Conservation (phyloP, 2,113 vertebrate species). For the Macaca mulatta region DNA sequence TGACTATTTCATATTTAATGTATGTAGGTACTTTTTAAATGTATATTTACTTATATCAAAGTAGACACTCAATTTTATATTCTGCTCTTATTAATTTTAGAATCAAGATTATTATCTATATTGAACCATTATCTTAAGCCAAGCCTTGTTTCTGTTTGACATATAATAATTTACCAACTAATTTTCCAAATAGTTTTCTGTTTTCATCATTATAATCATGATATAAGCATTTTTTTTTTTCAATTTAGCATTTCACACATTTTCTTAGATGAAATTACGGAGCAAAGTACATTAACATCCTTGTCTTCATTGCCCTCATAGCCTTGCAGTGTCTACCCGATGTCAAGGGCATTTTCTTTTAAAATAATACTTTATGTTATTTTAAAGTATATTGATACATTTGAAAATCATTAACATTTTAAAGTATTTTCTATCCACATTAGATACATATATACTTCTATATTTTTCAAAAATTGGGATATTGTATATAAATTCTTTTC, state of each 20-base stretch:
- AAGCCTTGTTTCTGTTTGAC: not conserved
- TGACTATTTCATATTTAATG: not conserved
- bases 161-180: not conserved
- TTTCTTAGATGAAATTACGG: constrained; percentile 2
- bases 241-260: not conserved
- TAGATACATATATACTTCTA: not conserved
- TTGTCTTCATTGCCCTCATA: not conserved
- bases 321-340: not conserved
- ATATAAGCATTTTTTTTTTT: not conserved
- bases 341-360: not conserved
- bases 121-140: not conserved
- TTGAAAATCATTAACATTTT: not conserved
- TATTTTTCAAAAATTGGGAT: not conserved
- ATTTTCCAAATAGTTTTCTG: not conserved
- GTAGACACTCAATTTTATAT: not conserved
- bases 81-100: not conserved
- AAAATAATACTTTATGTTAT: not conserved
- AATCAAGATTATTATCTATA: not conserved
- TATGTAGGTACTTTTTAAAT: not conserved
- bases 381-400: not conserved
- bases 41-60: not conserved
- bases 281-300: not conserved
- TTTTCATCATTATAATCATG: not conserved
- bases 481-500: not conserved
- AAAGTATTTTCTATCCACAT: not conserved